Evolutionary conservation across 2,113 vertebrate genomes (phyloP), one percentile per base, ranked within the genome.

Genomic region (Urocynchramus pylzowi): DNA sequence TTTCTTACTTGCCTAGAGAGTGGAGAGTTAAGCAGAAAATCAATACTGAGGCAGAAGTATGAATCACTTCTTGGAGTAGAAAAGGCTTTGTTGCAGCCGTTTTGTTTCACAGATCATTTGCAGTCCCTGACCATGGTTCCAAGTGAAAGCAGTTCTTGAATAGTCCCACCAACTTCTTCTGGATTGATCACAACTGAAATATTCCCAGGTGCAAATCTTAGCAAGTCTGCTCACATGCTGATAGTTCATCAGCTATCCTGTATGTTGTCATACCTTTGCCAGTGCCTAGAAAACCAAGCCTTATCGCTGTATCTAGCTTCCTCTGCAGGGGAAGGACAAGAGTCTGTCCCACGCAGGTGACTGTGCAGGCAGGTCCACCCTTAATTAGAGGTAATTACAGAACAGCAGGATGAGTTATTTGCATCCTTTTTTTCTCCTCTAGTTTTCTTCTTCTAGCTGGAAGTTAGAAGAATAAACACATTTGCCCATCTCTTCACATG

Each of bases 151-250:
- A 33, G 12, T 5, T 75, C n/a, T 47, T 81, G 63, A 71, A 41
- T 2, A 52, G 15, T 64, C 11, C 31, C 9, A 11, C 3, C 19
- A 33, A 0, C 10, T 74, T 87, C 77, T 35, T 5, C 6, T 63
- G 18, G 24, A 37, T 9, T 67, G 35, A 37, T 35, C 28, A 33
- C 67, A 89, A 79, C 27, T 6, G 7, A 9, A 75, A 26, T 42
- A 10, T 50, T 67, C 27, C 39, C 24, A 88, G 21, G 30, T 47
- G 24, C 10, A 30, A 42, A 39, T 19, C 23, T 67, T 21, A 30
- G 17, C 0, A 2, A 37, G 27, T 8, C 14, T 42, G 23, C n/a
- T 75, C 33, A 26, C 9, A 17, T 0, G 1, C 33, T 78, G 52
- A 9, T 19, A 7, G 23, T 24, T 45, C 31, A 50, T 60, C 42